These are phyloP conservation scores for Parazoanthus atlanticus DNA, from an alignment of 92 coral and sea anemone species.

Conservation along the genomic window DNA sequence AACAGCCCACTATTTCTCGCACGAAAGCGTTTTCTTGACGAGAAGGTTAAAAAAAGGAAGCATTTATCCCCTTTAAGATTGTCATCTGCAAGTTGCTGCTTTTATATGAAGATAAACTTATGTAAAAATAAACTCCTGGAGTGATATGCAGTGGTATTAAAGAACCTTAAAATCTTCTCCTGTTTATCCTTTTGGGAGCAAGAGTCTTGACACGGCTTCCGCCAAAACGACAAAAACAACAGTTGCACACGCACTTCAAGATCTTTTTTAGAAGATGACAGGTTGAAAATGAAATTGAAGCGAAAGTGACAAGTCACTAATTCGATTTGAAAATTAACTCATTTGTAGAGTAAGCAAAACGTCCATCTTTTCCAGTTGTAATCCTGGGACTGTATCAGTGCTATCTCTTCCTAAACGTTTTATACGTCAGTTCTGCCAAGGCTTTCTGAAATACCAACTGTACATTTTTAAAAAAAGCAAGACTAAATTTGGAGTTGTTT, in stretches of 20 bases:
- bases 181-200: not conserved
- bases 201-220: slow-evolving; percentile 35
- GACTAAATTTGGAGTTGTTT: not conserved
- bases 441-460: not conserved
- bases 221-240: slow-evolving; percentile 29
- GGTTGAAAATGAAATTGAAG: not conserved
- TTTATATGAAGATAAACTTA: not conserved
- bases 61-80: not conserved
- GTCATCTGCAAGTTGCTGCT: not conserved
- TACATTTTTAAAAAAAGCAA: not conserved
- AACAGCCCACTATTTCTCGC: slow-evolving; percentile 5
- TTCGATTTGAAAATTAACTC: not conserved
- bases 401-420: not conserved
- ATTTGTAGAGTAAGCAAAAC: not conserved
- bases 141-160: not conserved
- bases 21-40: slow-evolving; percentile 20
- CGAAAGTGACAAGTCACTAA: not conserved
- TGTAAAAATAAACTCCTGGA: not conserved
- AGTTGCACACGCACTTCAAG: slow-evolving; percentile 18
- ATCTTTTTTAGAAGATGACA: not conserved
- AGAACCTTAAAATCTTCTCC: not conserved
- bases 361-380: not conserved
- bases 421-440: slow-evolving; percentile 4
- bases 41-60: not conserved
- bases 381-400: not conserved